Evolutionary conservation across 1,140 invertebrate species (phyloP).

Genomic region (Philopotamus ludificatus): DNA sequence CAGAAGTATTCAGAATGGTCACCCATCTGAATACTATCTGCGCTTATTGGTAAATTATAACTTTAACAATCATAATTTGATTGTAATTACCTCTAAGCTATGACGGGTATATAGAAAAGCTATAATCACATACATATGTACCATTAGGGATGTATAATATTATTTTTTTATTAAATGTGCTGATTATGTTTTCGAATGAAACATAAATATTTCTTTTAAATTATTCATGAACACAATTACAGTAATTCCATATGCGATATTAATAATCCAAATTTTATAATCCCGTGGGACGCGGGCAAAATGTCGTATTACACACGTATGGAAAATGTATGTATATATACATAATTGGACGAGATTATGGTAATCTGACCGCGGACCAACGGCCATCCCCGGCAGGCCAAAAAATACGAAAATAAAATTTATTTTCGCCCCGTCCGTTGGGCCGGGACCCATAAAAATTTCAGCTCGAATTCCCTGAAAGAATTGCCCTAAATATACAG

Average conservation of each 20-base stretch:
- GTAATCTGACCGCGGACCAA: not conserved
- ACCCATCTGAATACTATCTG: too few relatives aligned
- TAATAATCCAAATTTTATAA: not conserved
- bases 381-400: not conserved
- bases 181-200: not conserved
- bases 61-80: too few relatives aligned
- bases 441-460: constrained; percentile 17
- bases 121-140: too few relatives aligned
- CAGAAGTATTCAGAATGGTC: too few relatives aligned
- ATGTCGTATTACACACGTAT: not conserved
- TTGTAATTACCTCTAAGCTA: too few relatives aligned
- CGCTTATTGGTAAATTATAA: too few relatives aligned
- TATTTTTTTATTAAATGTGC: constrained; percentile 14
- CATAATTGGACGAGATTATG: constrained; percentile 17
- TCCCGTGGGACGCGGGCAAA: too few relatives aligned
- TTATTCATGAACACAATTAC: not conserved
- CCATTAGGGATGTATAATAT: too few relatives aligned
- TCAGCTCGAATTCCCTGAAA: constrained; percentile 14
- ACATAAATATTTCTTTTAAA: not conserved
- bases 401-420: constrained; percentile 10
- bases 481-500: constrained; percentile 21
- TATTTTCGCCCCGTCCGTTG: constrained; percentile 9
- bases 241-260: not conserved
- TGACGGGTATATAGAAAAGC: too few relatives aligned
- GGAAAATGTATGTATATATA: not conserved